Base-by-base conservation (phyloP, 2,113 vertebrate genomes). In the Colius striatus region DNA sequence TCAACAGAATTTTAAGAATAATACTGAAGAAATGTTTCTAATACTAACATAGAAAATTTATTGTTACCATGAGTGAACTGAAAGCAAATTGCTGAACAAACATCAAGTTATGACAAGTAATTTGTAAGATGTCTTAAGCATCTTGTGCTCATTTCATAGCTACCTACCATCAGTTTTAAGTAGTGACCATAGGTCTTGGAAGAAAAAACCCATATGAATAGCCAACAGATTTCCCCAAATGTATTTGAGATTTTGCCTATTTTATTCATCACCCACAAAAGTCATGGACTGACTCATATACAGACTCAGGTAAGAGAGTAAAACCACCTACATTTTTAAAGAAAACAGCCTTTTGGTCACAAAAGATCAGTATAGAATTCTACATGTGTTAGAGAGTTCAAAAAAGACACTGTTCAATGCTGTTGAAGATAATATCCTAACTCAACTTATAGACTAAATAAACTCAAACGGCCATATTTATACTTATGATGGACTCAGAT, bases 151-250 rank as follows among this genome's bases (percentile, higher is more conserved):
- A 23, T 83, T 10, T 80, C 19, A 53, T 19, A 84, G 18, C 45
- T 43, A 53, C 5, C 32, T 17, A 8, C 4, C 5, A 51, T 51
- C 21, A 72, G 5, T 83, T 87, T 63, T 51, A 34, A 25, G n/a
- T 30, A 7, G 7, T 55, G 27, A 75, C 41, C 11, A 55, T 2
- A 0, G 1, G 2, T 29, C 25, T 45, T 65, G 15, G 9, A 19
- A 57, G 13, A 47, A 60, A 81, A 67, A 51, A 30, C 5, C 9
- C 10, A 25, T 4, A 3, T 57, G 29, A 91, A 80, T 10, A 13
- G 5, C 6, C 7, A 5, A n/a, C 27, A 7, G 2, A 21, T 54
- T 76, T 80, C 43, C 23, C 16, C 21, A 57, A 60, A n/a, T 13
- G 5, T 23, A 30, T 82, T 34, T 83, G 54, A 83, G 3, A 3